Conservation (phyloP, 2,797 vertebrate genomes). For the Natrix natrix region DNA sequence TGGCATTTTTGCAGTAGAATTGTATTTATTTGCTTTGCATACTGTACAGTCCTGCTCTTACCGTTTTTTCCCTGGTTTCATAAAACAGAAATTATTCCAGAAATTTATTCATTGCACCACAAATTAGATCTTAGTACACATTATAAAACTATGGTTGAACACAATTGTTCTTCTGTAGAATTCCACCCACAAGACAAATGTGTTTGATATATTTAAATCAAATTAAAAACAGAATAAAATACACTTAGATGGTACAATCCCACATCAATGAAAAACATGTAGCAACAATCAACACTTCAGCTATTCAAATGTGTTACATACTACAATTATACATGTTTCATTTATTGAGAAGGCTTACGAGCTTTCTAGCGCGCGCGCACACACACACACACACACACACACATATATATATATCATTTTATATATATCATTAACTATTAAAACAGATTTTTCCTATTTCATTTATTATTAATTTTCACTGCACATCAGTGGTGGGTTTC, state of each 20-base stretch:
- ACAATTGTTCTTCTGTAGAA: constrained; percentile 43
- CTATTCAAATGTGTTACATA: constrained; percentile 64
- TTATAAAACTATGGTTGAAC: constrained; percentile 44
- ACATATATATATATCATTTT: no score
- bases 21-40: constrained; percentile 37
- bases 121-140: constrained; percentile 36
- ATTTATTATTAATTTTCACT: constrained; percentile 21
- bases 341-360: constrained; percentile 64
- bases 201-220: constrained; percentile 69
- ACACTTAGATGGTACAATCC: constrained; percentile 64
- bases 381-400: no score
- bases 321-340: constrained; percentile 66
- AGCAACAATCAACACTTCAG: constrained; percentile 66
- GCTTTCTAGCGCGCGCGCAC: constrained; percentile 46
- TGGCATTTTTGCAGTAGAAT: constrained; percentile 40
- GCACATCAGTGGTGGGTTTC: background rate
- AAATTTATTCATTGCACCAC: constrained; percentile 24
- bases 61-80: constrained; percentile 26
- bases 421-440: constrained; percentile 7
- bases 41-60: constrained; percentile 15
- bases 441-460: constrained; percentile 12
- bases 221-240: constrained; percentile 53
- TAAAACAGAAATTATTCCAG: constrained; percentile 29
- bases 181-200: constrained; percentile 59
- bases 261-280: constrained; percentile 70